Evolutionary conservation across 2,888 invertebrate species (phyloP).

Genomic region (Stenolophus ochropezus): DNA sequence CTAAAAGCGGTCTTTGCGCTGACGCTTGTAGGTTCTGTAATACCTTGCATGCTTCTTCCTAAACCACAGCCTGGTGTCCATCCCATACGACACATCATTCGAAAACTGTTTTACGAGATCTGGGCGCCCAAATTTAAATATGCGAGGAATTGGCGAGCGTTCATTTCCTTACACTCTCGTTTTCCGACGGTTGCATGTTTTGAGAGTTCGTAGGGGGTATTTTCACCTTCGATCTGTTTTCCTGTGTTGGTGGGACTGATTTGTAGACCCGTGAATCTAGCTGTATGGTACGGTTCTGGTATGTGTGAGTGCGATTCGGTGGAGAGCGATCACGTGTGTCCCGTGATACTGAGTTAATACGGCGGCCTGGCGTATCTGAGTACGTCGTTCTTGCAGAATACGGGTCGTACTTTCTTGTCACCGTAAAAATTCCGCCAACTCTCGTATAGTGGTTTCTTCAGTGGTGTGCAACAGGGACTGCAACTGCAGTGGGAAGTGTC

Average conservation of each 20-base stretch:
- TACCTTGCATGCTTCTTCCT: not conserved
- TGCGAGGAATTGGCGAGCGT: not conserved
- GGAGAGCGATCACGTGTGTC: too few species aligned
- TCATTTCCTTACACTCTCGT: constrained; percentile 21
- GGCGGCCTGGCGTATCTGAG: too few species aligned
- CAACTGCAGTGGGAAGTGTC: not conserved
- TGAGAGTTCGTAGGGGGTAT: too few species aligned
- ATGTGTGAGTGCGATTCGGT: too few species aligned
- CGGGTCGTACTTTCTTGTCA: not conserved
- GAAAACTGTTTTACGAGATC: not conserved
- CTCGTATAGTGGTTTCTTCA: not conserved
- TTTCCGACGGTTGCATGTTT: too few species aligned
- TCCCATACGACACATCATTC: not conserved
- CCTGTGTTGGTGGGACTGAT: too few species aligned
- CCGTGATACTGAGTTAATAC: too few species aligned
- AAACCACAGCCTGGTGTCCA: not conserved
- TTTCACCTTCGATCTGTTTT: too few species aligned
- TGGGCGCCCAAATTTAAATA: not conserved
- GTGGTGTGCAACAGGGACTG: not conserved
- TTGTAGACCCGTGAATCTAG: too few species aligned
- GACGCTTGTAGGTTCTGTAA: not conserved
- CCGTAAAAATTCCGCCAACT: not conserved
- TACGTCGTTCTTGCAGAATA: too few species aligned
- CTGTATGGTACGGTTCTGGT: too few species aligned
- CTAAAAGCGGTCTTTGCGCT: not conserved